A percentile compares a stretch with the other conserved stretches of the same genome.
Evolutionary conservation across 2,888 invertebrate species (phyloP).

Genomic region (Galeopsomyia nigrocyanea): DNA sequence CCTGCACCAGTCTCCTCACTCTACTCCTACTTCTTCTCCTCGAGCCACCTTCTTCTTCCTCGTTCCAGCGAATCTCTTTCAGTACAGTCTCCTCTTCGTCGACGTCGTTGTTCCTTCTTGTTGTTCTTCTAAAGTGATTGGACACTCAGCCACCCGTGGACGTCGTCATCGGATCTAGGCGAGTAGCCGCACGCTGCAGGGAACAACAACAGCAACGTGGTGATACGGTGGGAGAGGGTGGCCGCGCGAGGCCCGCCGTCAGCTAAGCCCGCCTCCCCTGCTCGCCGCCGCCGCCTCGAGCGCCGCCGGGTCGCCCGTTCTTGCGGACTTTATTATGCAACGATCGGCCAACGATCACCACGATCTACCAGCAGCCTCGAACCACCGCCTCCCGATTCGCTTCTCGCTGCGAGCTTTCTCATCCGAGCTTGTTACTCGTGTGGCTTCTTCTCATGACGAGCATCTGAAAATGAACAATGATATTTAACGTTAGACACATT

Average conservation of each 20-base stretch:
- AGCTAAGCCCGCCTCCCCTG: not conserved
- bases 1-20: not conserved
- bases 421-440: not conserved
- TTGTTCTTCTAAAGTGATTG: too few relatives aligned
- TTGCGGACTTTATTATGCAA: too few relatives aligned
- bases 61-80: too few relatives aligned
- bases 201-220: too few relatives aligned
- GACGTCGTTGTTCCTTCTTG: too few relatives aligned
- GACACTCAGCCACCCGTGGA: too few relatives aligned
- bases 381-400: not conserved
- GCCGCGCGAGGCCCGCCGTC: not conserved
- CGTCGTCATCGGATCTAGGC: too few relatives aligned
- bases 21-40: not conserved
- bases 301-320: not conserved
- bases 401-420: conserved; percentile 1
- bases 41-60: not conserved
- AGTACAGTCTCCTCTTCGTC: too few relatives aligned
- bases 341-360: too few relatives aligned
- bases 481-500: too few relatives aligned
- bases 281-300: not conserved
- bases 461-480: too few relatives aligned
- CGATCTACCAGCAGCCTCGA: not conserved
- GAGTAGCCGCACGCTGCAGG: too few relatives aligned
- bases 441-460: not conserved
- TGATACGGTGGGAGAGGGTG: not conserved